Conservation (phyloP, 2,113 vertebrate genomes). For the Eulemur macaco region DNA sequence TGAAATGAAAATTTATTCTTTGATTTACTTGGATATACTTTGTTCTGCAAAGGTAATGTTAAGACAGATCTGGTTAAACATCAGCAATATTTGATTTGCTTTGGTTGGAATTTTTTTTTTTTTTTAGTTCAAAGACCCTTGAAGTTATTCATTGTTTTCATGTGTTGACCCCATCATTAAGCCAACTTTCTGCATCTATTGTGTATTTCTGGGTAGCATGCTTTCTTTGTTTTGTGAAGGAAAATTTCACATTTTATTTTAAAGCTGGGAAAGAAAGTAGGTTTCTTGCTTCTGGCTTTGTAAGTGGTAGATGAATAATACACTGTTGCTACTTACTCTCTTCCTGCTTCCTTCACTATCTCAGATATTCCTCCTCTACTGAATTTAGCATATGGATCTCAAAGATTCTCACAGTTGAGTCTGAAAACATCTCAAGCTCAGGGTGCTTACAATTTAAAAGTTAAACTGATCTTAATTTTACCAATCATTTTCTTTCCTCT, state of each 20-base stretch:
- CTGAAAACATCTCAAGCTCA: not conserved
- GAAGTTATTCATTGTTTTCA: not conserved
- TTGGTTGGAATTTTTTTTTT: constrained; percentile 14
- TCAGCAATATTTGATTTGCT: not conserved
- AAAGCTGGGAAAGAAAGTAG: not conserved
- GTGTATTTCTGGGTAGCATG: not conserved
- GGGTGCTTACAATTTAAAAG: constrained; percentile 30
- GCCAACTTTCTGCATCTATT: not conserved
- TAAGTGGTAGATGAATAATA: constrained; percentile 30
- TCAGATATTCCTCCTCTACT: not conserved
- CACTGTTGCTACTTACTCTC: not conserved
- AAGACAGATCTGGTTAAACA: constrained; percentile 24
- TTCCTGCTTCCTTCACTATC: not conserved
- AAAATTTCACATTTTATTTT: constrained; percentile 7
- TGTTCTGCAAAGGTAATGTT: not conserved
- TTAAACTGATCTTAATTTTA: constrained; percentile 38
- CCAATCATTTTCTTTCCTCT: constrained; percentile 4
- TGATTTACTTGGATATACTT: not conserved
- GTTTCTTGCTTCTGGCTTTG: constrained; percentile 43
- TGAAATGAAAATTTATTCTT: not conserved
- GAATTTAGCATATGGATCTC: not conserved
- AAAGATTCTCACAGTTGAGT: constrained; percentile 18
- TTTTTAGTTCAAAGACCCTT: constrained; percentile 22
- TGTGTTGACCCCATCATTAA: constrained; percentile 35
- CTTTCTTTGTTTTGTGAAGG: constrained; percentile 44